These are phyloP conservation scores for Empis stercorea DNA, from an alignment of 2,888 invertebrate genomes.

Conservation along the genomic window DNA sequence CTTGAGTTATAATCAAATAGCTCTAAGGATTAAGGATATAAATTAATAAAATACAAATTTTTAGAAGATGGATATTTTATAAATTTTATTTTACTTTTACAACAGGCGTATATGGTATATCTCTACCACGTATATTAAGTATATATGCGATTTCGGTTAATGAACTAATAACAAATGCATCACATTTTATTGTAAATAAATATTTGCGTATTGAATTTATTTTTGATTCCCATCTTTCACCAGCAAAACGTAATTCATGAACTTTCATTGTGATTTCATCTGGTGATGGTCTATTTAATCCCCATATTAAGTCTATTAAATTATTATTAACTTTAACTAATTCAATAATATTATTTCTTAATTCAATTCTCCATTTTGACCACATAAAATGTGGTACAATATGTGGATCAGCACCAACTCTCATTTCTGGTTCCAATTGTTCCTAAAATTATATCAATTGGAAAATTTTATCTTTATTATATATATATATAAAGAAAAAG, in stretches of 20 bases:
- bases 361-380: conserved; percentile 45
- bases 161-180: conserved; percentile 73
- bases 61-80: too few species aligned
- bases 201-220: conserved; percentile 50
- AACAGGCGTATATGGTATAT: conserved; percentile 69
- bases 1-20: conserved; percentile 54
- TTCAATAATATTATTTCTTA: conserved; percentile 28
- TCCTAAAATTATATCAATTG: conserved; percentile 15
- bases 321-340: conserved; percentile 40
- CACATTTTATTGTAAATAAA: conserved; percentile 47
- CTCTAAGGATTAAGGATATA: conserved; percentile 48
- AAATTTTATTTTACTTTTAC: conserved; percentile 42
- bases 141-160: conserved; percentile 83
- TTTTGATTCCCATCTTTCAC: conserved; percentile 62
- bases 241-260: conserved; percentile 46
- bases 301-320: conserved; percentile 70
- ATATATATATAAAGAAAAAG: too few species aligned
- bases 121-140: conserved; percentile 74
- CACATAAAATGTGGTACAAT: conserved; percentile 55
- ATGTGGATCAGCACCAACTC: conserved; percentile 64
- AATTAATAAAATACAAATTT: not conserved
- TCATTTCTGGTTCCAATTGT: conserved; percentile 35
- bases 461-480: too few species aligned
- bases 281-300: conserved; percentile 44
- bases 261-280: conserved; percentile 42